Evolutionary conservation across 2,888 invertebrate genomes (phyloP).

Genomic region (Folsomia manolachei): DNA sequence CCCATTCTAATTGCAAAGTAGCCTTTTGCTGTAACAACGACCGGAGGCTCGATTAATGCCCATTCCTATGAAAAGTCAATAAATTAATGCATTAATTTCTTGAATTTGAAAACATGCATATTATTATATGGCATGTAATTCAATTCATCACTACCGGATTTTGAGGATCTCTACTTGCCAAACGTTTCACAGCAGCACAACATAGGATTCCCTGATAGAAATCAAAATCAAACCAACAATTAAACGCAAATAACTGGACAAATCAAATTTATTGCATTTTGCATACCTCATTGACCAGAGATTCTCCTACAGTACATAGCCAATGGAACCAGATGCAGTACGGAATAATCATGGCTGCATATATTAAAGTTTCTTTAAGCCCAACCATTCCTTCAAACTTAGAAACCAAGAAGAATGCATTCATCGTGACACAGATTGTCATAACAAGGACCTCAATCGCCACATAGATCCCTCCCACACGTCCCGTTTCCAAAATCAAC

Average conservation of each 20-base stretch:
- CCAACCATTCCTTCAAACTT: not conserved
- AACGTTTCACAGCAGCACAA: not conserved
- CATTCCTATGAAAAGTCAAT: slow-evolving; percentile 10
- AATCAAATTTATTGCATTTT: too few relatives aligned
- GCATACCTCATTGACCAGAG: not conserved
- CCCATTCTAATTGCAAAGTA: slow-evolving; percentile 28
- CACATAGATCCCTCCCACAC: slow-evolving; percentile 22
- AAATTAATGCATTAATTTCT: not conserved
- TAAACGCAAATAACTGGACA: too few relatives aligned
- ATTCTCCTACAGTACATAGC: slow-evolving; percentile 9
- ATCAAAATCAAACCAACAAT: too few relatives aligned
- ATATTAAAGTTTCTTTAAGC: slow-evolving; percentile 8
- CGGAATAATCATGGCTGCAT: slow-evolving; percentile 23
- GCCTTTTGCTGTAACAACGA: slow-evolving; percentile 17
- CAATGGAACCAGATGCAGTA: slow-evolving; percentile 28
- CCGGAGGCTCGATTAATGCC: slow-evolving; percentile 17
- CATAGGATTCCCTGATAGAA: not conserved
- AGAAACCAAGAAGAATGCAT: slow-evolving; percentile 25
- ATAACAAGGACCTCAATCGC: slow-evolving; percentile 26
- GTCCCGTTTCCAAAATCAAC: slow-evolving; percentile 8
- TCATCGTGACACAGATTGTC: slow-evolving; percentile 28
- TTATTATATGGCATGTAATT: too few relatives aligned
- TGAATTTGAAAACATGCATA: too few relatives aligned
- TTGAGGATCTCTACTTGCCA: not conserved
- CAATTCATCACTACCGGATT: too few relatives aligned